phyloP scores from a whole-genome alignment of 2,797 vertebrate species.

The Scolopax bukidnonensis region DNA sequence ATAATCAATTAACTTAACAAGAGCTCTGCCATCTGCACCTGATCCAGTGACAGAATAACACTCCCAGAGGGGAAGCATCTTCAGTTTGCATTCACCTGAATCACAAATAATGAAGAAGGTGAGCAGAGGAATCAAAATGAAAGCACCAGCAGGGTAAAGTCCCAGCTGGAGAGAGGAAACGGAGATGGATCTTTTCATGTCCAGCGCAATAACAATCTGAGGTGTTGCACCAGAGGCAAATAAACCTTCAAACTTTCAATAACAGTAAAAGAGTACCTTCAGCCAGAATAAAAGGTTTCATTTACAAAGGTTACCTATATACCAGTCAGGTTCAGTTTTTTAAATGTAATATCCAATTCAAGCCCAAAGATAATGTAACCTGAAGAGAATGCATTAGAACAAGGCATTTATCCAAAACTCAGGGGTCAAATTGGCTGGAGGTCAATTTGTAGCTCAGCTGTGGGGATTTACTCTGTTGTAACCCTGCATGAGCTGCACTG shows the following conservation, averaged over 20 bases:
- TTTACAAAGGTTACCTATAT: not conserved
- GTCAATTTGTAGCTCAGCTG: not conserved
- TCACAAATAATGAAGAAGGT: constrained; percentile 1
- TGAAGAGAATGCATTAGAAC: not conserved
- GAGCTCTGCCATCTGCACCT: constrained; percentile 42
- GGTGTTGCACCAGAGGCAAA: not conserved
- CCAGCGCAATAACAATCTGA: not conserved
- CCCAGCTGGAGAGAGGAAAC: not conserved
- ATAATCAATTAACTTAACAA: constrained; percentile 47
- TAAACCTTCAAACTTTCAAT: not conserved
- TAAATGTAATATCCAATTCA: not conserved
- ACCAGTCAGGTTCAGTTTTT: not conserved
- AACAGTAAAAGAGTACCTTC: not conserved
- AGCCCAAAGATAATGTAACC: not conserved
- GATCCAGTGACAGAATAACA: constrained; percentile 28
- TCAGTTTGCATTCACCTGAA: constrained; percentile 17
- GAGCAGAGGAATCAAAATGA: constrained; percentile 9
- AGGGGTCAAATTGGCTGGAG: not conserved
- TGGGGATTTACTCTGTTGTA: not conserved
- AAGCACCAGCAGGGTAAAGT: not conserved
- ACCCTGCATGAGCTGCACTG: not conserved
- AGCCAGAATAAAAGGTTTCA: not conserved
- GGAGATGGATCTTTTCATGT: not conserved
- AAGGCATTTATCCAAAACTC: not conserved
- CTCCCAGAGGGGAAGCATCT: constrained; percentile 11